Evolutionary conservation across 2,888 invertebrate genomes (phyloP).

Genomic region (Xanthorhoe designata): DNA sequence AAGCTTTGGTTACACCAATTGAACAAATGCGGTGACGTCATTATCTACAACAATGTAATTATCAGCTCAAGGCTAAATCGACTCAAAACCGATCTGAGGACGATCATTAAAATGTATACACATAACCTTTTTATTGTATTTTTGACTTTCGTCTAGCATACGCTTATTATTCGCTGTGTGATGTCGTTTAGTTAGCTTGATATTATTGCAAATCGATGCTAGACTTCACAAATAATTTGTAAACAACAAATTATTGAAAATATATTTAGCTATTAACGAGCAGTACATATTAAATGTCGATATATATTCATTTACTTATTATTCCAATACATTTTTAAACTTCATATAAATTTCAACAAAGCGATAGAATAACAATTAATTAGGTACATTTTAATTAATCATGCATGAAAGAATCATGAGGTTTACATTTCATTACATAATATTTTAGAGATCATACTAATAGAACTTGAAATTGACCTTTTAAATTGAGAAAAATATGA

Average conservation of each 20-base stretch:
- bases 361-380: constrained; percentile 28
- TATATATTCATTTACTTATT: constrained; percentile 8
- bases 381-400: constrained; percentile 17
- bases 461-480: constrained; percentile 16
- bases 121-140: no score
- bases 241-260: not conserved
- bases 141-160: no score
- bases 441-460: constrained; percentile 1
- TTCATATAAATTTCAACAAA: constrained; percentile 27
- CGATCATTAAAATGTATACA: not conserved
- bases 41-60: constrained; percentile 28
- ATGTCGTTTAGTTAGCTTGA: not conserved
- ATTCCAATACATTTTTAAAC: constrained; percentile 6
- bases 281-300: constrained; percentile 15
- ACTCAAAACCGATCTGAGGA: not conserved
- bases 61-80: not conserved
- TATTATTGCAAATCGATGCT: not conserved
- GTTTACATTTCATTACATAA: not conserved
- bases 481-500: constrained; percentile 8
- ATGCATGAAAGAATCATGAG: not conserved
- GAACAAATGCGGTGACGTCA: constrained; percentile 42
- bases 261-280: not conserved
- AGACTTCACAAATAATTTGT: not conserved
- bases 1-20: constrained; percentile 58
- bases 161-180: not conserved